phyloP scores from a whole-genome alignment of 2,888 invertebrate genomes.

The Orchesella flavescens region DNA sequence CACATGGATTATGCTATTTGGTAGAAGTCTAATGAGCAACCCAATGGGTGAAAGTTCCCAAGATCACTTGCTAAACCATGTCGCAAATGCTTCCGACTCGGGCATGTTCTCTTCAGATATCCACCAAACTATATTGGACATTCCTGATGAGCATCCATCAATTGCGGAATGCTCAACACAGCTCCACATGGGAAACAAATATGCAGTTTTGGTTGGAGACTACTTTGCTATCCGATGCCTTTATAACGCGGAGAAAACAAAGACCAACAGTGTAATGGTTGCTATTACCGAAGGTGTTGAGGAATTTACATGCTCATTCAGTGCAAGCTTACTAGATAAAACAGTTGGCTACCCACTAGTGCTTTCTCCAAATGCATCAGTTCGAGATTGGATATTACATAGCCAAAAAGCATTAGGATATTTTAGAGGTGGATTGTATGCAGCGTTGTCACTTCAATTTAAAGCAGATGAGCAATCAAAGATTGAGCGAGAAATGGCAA shows the following conservation, averaged over 20 bases:
- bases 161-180: slow-evolving; percentile 38
- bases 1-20: slow-evolving; percentile 71
- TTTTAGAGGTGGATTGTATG: slow-evolving; percentile 70
- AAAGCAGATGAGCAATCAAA: not conserved
- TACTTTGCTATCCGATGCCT: slow-evolving; percentile 71
- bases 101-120: slow-evolving; percentile 72
- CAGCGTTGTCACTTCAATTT: slow-evolving; percentile 52
- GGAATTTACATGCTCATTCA: slow-evolving; percentile 69
- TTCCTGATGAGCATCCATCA: slow-evolving; percentile 54
- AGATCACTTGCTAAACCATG: slow-evolving; percentile 60
- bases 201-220: slow-evolving; percentile 71
- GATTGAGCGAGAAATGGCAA: slow-evolving; percentile 17
- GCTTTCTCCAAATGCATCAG: slow-evolving; percentile 54
- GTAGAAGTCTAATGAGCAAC: slow-evolving; percentile 55
- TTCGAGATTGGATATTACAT: slow-evolving; percentile 67
- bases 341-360: slow-evolving; percentile 62
- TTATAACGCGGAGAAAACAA: slow-evolving; percentile 67
- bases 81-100: slow-evolving; percentile 67
- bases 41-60: slow-evolving; percentile 12
- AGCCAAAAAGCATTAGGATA: slow-evolving; percentile 68
- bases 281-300: slow-evolving; percentile 70
- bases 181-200: slow-evolving; percentile 70
- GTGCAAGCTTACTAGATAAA: slow-evolving; percentile 64
- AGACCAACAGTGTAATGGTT: slow-evolving; percentile 67
- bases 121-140: slow-evolving; percentile 70